These are phyloP conservation scores for Hypomecis punctinalis DNA, from an alignment of 2,888 invertebrate species.

Conservation along the genomic window DNA sequence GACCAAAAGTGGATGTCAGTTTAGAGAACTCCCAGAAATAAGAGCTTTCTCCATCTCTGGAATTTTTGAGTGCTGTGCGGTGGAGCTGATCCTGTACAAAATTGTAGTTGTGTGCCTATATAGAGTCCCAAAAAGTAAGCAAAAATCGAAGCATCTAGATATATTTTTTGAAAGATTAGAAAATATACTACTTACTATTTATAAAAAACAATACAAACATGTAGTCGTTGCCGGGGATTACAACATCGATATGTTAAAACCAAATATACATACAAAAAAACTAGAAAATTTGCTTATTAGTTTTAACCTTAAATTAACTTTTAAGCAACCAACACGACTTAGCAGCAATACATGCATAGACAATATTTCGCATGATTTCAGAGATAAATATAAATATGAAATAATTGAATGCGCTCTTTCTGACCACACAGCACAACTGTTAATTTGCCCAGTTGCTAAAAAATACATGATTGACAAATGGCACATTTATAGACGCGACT, in stretches of 20 bases:
- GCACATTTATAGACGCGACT: not conserved
- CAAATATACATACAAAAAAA: not conserved
- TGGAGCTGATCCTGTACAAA: constrained; percentile 19
- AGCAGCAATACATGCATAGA: not conserved
- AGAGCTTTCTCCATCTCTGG: constrained; percentile 4
- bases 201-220: not conserved
- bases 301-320: not conserved
- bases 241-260: not conserved
- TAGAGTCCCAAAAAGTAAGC: constrained; percentile 8
- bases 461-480: not conserved
- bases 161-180: not conserved
- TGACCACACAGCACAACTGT: constrained; percentile 1
- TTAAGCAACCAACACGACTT: constrained; percentile 1
- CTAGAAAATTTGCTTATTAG: not conserved
- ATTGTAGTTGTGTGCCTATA: constrained; percentile 20
- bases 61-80: constrained; percentile 24
- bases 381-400: not conserved
- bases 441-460: not conserved
- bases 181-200: not conserved
- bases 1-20: constrained; percentile 6
- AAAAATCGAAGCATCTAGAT: not conserved
- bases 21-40: constrained; percentile 12
- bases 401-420: not conserved
- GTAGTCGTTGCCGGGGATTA: not conserved
- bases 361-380: constrained; percentile 5